Percentiles rank a stretch among this genome's conserved stretches.
Conservation (phyloP, 30 jellyfish, hydroid and myxozoan genomes). For the Turritopsis rubra region DNA sequence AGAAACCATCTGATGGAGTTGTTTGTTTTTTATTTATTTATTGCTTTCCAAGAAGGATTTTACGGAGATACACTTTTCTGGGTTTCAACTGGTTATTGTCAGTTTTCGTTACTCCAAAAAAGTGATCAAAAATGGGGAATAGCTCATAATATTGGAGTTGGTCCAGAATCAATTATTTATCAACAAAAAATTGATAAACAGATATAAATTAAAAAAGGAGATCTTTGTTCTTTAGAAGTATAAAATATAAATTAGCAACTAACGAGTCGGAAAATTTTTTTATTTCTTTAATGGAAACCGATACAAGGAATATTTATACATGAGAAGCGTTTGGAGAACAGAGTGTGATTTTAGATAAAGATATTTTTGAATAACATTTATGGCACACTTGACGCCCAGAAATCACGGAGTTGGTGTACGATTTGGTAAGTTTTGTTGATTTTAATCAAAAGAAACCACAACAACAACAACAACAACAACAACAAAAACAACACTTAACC, state of each 20-base stretch:
- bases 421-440: background rate
- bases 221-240: background rate
- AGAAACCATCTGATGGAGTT: background rate
- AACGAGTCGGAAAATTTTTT: background rate
- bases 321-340: background rate
- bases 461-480: background rate
- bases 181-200: background rate
- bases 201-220: background rate
- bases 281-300: background rate
- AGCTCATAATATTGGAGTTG: background rate
- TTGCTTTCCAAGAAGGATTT: background rate
- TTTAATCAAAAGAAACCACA: background rate
- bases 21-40: too few relatives aligned
- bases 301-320: background rate
- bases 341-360: background rate
- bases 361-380: background rate
- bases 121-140: background rate
- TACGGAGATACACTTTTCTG: background rate
- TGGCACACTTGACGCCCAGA: background rate
- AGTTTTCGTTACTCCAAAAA: background rate
- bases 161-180: background rate
- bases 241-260: background rate
- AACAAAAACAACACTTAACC: background rate
- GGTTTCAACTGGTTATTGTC: background rate
- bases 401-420: background rate